Base-by-base conservation (phyloP, 2,797 vertebrate species). In the Hemibagrus guttatus region DNA sequence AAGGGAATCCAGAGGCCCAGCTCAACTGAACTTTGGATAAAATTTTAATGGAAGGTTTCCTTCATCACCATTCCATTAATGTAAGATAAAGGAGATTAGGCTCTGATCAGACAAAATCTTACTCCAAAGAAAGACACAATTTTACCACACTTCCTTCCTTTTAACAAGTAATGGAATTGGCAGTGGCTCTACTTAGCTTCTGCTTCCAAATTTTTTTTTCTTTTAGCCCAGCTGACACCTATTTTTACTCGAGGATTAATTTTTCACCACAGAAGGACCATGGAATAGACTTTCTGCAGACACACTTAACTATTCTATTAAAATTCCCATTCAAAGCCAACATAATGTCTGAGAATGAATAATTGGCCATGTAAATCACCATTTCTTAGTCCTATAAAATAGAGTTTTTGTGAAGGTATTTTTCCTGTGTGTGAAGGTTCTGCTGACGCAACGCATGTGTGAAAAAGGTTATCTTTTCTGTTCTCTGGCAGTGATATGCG, bases 301-400 rank as follows among this genome's bases (percentile, higher is more conserved):
- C 89, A 93, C 94, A 94, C 97, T 98, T 98, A 98, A 99, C 97
- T 99, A 99, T 99, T 99, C 98, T 98, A 99, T 99, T 99, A 99
- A 98, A 99, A 97, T 97, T 96, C 96, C 97, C 96, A 98, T 98
- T 99, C 97, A 97, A 95, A 95, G 96, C 96, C 95, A 96, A 92
- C 91, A 97, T 97, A 97, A 98, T 97, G 97, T 98, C 97, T 96
- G 96, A 97, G 95, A 96, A 96, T 98, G 98, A 98, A 98, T 98
- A 98, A 98, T 98, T 97, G 96, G 96, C 96, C 95, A 94, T 98
- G 96, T 98, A 98, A 98, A 97, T 98, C 97, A 96, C 97, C 96
- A 97, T 97, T 97, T 97, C 96, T 96, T 96, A 97, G 97, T 97
- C 96, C 97, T 96, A 96, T 96, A 96, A 97, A 97, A 97, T 87